These are phyloP conservation scores for Scalopus aquaticus DNA, from an alignment of 2,113 vertebrate species.

Conservation along the genomic window DNA sequence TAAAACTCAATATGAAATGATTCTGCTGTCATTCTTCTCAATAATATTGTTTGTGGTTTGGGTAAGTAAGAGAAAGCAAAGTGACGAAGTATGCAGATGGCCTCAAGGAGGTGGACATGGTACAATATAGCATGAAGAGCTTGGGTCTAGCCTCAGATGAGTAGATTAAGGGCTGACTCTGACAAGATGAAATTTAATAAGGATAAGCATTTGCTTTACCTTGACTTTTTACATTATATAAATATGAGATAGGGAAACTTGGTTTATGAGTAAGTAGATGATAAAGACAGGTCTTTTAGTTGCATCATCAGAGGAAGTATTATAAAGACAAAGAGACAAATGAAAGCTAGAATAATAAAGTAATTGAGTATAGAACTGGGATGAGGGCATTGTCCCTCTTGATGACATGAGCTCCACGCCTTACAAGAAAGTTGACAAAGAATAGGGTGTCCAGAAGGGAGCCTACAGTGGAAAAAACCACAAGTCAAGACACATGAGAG, in stretches of 20 bases:
- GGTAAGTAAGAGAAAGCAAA: neutral
- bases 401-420: neutral
- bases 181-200: neutral
- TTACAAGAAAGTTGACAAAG: neutral
- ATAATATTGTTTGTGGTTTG: neutral
- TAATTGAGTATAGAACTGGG: neutral
- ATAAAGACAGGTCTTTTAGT: neutral
- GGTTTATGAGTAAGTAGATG: neutral
- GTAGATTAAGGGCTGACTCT: neutral
- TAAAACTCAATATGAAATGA: neutral
- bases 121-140: neutral
- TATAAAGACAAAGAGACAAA: slow-evolving; percentile 21
- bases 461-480: neutral
- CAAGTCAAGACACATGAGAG: neutral
- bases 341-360: neutral
- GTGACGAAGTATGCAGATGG: neutral
- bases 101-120: neutral
- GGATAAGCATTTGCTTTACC: neutral
- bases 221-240: neutral
- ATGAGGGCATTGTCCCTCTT: neutral
- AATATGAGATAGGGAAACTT: neutral
- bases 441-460: neutral
- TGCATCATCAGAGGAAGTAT: neutral
- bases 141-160: neutral
- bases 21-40: neutral